Base-by-base conservation (phyloP, 2,113 vertebrate species). In the Corvus cornix region DNA sequence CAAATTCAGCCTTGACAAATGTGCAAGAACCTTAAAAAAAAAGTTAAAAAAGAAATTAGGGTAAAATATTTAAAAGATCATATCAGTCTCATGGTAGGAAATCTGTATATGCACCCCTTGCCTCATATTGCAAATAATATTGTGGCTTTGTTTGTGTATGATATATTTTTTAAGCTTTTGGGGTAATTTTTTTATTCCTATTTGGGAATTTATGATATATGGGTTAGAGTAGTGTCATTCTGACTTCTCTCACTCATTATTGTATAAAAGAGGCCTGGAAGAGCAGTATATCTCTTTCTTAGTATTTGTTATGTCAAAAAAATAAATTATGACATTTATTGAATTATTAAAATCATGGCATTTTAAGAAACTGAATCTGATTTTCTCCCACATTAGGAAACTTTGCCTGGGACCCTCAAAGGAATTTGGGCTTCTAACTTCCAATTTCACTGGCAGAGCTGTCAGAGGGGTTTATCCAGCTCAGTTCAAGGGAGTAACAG, bases 51-150 rank as follows among this genome's bases (percentile, higher is more conserved):
- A 91, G n/a, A 21, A 7, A 73, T 91, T 87, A 70, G 46, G 80
- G 26, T 95, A 75, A 97, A 96, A 94, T 96, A 95, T 95, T 96
- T 93, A 97, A 26, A 48, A 95, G 86, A 91, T 55, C n/a, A 64
- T 91, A 76, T 90, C 76, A 59, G 67, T 67, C 69, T 39, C 33
- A 82, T 21, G 12, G 33, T 63, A 60, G 87, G 30, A 96, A 95
- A 89, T 91, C 67, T 94, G 87, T 68, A 79, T 90, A 87, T 63
- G 63, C 19, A 89, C 12, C 48, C 84, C 68, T 88, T 66, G 46
- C 80, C 68, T 92, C 41, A 56, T 62, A 73, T 43, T 66, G 27
- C 27, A 87, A 68, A 37, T n/a, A 76, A 63, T 73, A 69, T 56
- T 91, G 62, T 76, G 41, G 10, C 10, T 93, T 82, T 93, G 18